These are phyloP conservation scores for Vulpes vulpes DNA, from an alignment of 2,113 vertebrate species.

Conservation along the genomic window DNA sequence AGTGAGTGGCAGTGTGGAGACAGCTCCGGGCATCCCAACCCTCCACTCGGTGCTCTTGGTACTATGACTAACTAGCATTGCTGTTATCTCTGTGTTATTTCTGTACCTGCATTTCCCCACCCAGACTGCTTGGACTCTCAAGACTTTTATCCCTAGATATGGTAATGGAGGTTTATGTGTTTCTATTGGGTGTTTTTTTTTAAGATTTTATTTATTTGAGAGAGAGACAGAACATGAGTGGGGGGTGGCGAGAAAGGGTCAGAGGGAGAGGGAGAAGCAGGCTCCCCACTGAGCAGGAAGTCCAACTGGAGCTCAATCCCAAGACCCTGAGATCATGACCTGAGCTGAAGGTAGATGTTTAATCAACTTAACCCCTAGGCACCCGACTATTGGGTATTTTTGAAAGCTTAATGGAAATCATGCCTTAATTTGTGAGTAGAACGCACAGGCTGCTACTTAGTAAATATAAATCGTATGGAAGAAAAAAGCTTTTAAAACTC, in stretches of 20 bases:
- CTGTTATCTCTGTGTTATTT: not conserved
- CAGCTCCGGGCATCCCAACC: not conserved
- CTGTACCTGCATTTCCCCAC: not conserved
- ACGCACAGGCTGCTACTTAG: not conserved
- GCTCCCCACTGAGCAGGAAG: not conserved
- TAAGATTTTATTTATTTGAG: not conserved
- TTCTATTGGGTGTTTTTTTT: not conserved
- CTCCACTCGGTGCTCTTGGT: fast-evolving
- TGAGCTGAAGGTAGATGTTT: not conserved
- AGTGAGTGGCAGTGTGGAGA: not conserved
- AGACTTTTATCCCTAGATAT: not conserved
- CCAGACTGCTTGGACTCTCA: not conserved
- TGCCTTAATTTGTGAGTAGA: not conserved
- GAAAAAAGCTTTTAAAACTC: not conserved
- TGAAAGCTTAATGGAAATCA: not conserved
- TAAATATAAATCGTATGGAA: conserved; percentile 9
- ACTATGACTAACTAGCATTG: not conserved
- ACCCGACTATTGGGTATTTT: not conserved
- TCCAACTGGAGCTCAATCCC: not conserved
- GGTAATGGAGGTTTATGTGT: not conserved
- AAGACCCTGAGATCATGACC: not conserved
- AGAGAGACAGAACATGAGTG: not conserved
- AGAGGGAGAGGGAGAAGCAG: not conserved
- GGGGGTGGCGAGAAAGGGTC: not conserved
- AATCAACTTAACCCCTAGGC: not conserved